phyloP scores from a whole-genome alignment of 2,888 invertebrate species.

The Dione vanillae region DNA sequence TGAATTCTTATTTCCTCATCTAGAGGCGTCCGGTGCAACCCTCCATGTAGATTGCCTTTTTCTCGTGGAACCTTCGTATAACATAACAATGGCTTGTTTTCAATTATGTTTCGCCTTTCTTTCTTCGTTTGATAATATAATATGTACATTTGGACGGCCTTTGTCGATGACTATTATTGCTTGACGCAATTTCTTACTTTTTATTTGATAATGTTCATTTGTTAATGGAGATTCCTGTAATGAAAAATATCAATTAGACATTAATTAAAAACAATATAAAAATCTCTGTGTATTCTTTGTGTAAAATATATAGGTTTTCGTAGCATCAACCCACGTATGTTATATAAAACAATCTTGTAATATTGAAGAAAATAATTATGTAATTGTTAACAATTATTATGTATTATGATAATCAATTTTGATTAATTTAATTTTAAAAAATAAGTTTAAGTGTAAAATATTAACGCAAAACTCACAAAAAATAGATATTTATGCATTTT shows the following conservation, averaged over 20 bases:
- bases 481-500: too few relatives aligned
- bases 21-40: slow-evolving; percentile 80
- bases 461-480: too few relatives aligned
- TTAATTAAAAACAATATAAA: not conserved
- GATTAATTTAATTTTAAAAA: too few relatives aligned
- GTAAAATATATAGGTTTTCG: not conserved
- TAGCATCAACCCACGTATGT: not conserved
- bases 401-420: too few relatives aligned
- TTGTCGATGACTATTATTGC: slow-evolving; percentile 30
- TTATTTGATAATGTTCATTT: not conserved
- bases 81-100: slow-evolving; percentile 83
- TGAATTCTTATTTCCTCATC: slow-evolving; percentile 85
- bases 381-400: too few relatives aligned
- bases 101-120: slow-evolving; percentile 72
- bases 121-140: slow-evolving; percentile 51
- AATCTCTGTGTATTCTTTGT: not conserved
- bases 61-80: slow-evolving; percentile 78
- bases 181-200: not conserved
- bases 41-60: slow-evolving; percentile 84
- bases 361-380: too few relatives aligned
- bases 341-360: too few relatives aligned
- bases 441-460: too few relatives aligned
- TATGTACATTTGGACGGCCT: slow-evolving; percentile 45
- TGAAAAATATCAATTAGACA: not conserved
- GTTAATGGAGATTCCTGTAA: not conserved